These are phyloP conservation scores for Ephestia elutella DNA, from an alignment of 1,140 invertebrate genomes.

Conservation along the genomic window DNA sequence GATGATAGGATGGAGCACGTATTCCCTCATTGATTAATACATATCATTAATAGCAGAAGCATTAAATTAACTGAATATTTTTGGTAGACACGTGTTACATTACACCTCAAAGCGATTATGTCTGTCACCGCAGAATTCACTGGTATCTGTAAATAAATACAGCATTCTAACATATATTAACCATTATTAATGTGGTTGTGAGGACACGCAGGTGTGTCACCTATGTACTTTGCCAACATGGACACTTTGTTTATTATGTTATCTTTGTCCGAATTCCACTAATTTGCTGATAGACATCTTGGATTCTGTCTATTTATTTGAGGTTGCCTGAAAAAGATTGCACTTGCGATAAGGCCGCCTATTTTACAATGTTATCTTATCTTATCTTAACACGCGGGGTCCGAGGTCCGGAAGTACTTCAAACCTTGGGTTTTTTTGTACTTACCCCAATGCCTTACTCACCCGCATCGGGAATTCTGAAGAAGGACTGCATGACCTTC, in stretches of 20 bases:
- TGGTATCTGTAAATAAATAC: background rate
- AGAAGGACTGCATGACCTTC: too few relatives aligned
- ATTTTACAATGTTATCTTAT: too few relatives aligned
- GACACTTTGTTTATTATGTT: slow-evolving; percentile 14
- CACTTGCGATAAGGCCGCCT: too few relatives aligned
- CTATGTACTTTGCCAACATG: slow-evolving; percentile 12
- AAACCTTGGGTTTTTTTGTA: too few relatives aligned
- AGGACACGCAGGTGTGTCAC: background rate
- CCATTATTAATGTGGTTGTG: slow-evolving; percentile 13
- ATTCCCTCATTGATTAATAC: too few relatives aligned
- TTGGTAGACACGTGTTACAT: background rate
- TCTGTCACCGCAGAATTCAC: background rate
- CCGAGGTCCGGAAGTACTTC: too few relatives aligned
- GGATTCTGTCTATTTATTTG: too few relatives aligned
- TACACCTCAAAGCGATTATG: background rate
- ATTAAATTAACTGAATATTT: background rate
- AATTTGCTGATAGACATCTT: slow-evolving; percentile 15
- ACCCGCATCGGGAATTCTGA: too few relatives aligned
- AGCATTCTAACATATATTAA: background rate
- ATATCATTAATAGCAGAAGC: background rate
- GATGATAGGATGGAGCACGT: too few relatives aligned
- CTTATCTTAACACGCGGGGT: too few relatives aligned
- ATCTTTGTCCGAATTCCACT: background rate
- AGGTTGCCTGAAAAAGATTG: too few relatives aligned
- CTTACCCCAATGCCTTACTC: too few relatives aligned